These are phyloP conservation scores for Caenorhabditis plicata DNA, from an alignment of 2,888 invertebrate species.

Conservation along the genomic window DNA sequence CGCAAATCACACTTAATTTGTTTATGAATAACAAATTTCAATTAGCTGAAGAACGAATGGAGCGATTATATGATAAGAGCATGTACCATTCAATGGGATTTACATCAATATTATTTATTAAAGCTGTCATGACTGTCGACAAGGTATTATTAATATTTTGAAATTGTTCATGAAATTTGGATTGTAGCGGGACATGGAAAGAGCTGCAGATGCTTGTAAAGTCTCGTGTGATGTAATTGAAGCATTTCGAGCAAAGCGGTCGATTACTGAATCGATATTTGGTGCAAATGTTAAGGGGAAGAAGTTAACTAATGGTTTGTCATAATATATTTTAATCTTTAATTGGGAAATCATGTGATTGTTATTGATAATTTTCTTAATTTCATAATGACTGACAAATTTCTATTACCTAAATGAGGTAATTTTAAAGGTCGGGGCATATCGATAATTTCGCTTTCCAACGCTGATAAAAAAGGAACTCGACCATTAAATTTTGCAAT, in stretches of 20 bases:
- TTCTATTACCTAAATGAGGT: too few species aligned
- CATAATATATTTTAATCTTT: not conserved
- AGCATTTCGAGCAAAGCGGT: conserved; percentile 44
- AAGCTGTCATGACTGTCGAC: conserved; percentile 90
- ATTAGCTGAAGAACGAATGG: conserved; percentile 79
- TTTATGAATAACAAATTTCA: conserved; percentile 90
- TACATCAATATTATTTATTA: conserved; percentile 84
- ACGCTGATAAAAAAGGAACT: too few species aligned
- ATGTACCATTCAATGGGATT: conserved; percentile 89
- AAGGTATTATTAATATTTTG: conserved; percentile 68
- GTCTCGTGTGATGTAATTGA: conserved; percentile 50
- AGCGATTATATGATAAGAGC: conserved; percentile 79
- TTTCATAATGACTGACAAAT: conserved; percentile 71
- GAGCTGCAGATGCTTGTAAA: conserved; percentile 48
- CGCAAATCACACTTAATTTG: conserved; percentile 79
- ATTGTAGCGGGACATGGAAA: conserved; percentile 52
- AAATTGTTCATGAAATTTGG: not conserved
- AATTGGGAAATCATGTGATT: not conserved
- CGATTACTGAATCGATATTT: conserved; percentile 49
- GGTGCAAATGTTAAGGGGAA: conserved; percentile 40
- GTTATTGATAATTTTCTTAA: not conserved
- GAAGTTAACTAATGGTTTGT: conserved; percentile 32
- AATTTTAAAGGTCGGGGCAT: too few species aligned
- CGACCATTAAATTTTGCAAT: too few species aligned
- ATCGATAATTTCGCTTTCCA: too few species aligned